These are phyloP conservation scores for Chondrilla cf. caribensis DNA, from an alignment of 37 sponge, comb jelly and placozoan genomes.

Conservation along the genomic window DNA sequence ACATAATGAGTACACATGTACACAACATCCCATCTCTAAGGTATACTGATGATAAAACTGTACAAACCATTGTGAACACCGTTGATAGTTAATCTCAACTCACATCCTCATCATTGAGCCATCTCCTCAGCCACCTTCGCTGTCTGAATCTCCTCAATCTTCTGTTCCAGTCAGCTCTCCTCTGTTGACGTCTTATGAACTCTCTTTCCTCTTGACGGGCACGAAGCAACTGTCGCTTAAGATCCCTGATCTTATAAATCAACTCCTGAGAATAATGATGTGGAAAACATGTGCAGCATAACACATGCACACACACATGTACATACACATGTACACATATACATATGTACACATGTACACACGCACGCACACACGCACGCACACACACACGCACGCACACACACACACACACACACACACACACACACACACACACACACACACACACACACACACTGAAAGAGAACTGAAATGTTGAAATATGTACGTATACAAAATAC, in stretches of 20 bases:
- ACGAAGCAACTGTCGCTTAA: background rate
- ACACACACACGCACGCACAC: background rate
- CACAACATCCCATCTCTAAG: no score
- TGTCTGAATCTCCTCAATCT: background rate
- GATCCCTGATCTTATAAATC: slow-evolving; percentile 8
- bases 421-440: background rate
- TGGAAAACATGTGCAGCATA: background rate
- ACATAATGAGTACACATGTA: no score
- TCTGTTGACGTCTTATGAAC: slow-evolving; percentile 4
- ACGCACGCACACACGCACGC: background rate
- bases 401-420: background rate
- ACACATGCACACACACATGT: background rate
- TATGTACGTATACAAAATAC: no score
- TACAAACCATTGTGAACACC: no score
- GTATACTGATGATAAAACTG: no score
- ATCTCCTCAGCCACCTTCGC: slow-evolving; percentile 14
- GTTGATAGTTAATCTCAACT: no score
- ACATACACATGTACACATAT: background rate
- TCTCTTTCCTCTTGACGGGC: slow-evolving; percentile 1
- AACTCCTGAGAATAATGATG: background rate
- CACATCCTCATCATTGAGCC: slow-evolving; percentile 24
- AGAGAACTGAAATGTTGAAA: no score
- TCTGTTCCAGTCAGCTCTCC: slow-evolving; percentile 11
- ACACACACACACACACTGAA: no score
- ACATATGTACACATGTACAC: background rate